These are phyloP conservation scores for Amphipyra berbera DNA, from an alignment of 2,888 invertebrate genomes.

Conservation along the genomic window DNA sequence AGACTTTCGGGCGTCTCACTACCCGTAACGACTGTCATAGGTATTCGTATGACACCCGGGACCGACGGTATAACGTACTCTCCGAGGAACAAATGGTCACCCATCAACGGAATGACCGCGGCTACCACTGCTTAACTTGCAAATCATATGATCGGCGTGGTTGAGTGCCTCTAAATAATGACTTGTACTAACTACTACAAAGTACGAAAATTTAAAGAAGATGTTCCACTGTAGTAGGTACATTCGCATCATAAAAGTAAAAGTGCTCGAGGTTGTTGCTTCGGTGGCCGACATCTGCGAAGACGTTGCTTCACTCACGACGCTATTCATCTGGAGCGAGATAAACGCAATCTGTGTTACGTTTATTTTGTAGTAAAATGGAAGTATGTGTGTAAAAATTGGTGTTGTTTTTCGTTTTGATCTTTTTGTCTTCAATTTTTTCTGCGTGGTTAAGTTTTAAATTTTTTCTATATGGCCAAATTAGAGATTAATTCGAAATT, in stretches of 20 bases:
- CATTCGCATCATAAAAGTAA: constrained; percentile 70
- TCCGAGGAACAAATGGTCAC: too few relatives aligned
- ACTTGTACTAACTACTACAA: constrained; percentile 3
- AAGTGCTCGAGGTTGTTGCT: constrained; percentile 73
- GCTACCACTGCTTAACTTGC: too few relatives aligned
- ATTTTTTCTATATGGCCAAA: too few relatives aligned
- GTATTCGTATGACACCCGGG: too few relatives aligned
- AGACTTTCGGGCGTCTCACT: too few relatives aligned
- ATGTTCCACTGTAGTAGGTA: constrained; percentile 35
- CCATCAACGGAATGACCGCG: too few relatives aligned
- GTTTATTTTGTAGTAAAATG: constrained; percentile 13
- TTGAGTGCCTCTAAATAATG: constrained; percentile 17
- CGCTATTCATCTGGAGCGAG: constrained; percentile 26
- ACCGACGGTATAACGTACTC: too few relatives aligned
- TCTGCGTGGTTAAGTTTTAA: too few relatives aligned
- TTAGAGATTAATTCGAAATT: too few relatives aligned
- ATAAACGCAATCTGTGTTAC: constrained; percentile 10
- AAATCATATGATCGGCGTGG: too few relatives aligned
- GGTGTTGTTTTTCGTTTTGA: constrained; percentile 14
- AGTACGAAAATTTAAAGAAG: constrained; percentile 32
- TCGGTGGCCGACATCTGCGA: constrained; percentile 71
- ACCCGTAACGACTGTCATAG: too few relatives aligned
- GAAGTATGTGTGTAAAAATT: background rate
- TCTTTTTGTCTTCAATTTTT: too few relatives aligned
- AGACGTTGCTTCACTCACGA: constrained; percentile 63